These are phyloP conservation scores for Menidia menidia DNA, from an alignment of 2,797 vertebrate species.

Conservation along the genomic window DNA sequence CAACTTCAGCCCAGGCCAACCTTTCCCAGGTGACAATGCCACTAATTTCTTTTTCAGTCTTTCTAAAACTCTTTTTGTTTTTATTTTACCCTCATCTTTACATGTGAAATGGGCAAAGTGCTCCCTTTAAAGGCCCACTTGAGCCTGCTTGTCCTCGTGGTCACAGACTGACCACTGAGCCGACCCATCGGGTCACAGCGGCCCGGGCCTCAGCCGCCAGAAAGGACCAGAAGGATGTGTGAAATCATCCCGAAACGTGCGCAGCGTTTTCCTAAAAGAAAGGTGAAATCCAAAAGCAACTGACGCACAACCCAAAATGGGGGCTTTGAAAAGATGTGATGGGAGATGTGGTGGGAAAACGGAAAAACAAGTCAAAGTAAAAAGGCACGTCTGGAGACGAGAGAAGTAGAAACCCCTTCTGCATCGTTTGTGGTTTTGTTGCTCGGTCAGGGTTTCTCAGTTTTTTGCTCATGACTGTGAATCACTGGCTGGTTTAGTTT, in stretches of 20 bases:
- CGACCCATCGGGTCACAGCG: no score
- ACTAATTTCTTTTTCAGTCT: not conserved
- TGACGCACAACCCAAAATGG: no score
- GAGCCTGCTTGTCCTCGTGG: not conserved
- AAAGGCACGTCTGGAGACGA: not conserved
- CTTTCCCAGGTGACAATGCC: not conserved
- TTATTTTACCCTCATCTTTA: not conserved
- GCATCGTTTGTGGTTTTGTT: no score
- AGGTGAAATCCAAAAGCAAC: no score
- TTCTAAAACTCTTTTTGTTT: not conserved
- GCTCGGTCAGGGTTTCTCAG: not conserved
- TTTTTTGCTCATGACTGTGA: not conserved
- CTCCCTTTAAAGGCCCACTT: slow-evolving; percentile 6
- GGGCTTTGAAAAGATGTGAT: no score
- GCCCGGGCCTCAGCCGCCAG: not conserved
- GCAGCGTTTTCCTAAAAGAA: no score
- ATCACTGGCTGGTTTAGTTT: not conserved
- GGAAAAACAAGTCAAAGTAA: not conserved
- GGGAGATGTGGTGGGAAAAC: no score
- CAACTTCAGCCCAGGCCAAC: not conserved
- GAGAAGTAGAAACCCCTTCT: not conserved
- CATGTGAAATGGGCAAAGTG: not conserved
- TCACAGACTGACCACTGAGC: not conserved
- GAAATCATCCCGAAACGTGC: not conserved
- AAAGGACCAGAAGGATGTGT: not conserved